Evolutionary conservation across 2,888 invertebrate genomes (phyloP).

Genomic region (Sphaerophoria rueppellii): DNA sequence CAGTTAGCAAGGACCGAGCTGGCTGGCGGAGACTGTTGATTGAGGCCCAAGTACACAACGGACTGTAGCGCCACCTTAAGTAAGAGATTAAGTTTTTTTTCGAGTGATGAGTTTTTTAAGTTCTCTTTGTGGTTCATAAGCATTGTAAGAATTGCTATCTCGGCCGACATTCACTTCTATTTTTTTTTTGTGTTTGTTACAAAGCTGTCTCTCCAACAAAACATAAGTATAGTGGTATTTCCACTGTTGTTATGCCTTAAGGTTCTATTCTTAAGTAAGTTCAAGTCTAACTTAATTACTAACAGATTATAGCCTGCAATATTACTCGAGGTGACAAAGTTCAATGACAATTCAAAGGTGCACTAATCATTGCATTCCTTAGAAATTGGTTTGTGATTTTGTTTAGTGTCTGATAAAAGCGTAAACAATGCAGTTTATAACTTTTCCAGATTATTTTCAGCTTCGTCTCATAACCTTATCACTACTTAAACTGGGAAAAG

Average conservation of each 20-base stretch:
- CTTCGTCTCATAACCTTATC: too few species aligned
- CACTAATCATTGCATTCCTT: slow-evolving; percentile 2
- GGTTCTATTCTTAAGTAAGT: slow-evolving; percentile 5
- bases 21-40: too few species aligned
- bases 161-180: too few species aligned
- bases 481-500: too few species aligned
- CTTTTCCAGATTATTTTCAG: neutral
- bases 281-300: slow-evolving; percentile 17
- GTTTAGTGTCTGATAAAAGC: neutral
- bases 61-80: too few species aligned
- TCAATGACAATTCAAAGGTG: neutral
- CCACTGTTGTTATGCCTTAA: neutral
- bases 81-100: too few species aligned
- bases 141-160: too few species aligned
- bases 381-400: neutral
- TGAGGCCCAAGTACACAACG: too few species aligned
- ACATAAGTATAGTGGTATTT: neutral
- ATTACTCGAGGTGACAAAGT: neutral
- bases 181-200: neutral
- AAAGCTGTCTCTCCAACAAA: neutral
- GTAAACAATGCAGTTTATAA: neutral
- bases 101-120: too few species aligned
- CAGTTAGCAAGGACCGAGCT: too few species aligned
- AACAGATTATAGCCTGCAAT: slow-evolving; percentile 8
- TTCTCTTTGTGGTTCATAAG: too few species aligned